These are phyloP conservation scores for Lethenteron camtschaticum DNA, from an alignment of 2,113 vertebrate species.

Conservation along the genomic window DNA sequence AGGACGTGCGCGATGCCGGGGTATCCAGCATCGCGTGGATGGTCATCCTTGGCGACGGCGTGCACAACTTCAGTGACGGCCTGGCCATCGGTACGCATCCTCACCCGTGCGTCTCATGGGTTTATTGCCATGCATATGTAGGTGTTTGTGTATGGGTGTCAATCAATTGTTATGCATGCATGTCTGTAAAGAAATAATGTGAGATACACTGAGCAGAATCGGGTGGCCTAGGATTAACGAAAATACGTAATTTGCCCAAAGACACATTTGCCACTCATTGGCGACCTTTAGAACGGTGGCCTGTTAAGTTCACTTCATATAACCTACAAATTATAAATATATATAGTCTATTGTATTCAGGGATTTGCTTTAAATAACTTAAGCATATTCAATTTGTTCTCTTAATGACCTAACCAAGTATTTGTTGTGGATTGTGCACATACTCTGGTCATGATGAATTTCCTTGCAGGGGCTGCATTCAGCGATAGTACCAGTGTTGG, in stretches of 20 bases:
- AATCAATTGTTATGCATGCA: neutral
- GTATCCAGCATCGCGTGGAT: slow-evolving; percentile 98
- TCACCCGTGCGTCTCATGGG: neutral
- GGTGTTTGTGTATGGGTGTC: neutral
- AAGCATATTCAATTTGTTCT: neutral
- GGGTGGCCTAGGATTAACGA: too few species aligned
- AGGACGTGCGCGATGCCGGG: slow-evolving; percentile 79
- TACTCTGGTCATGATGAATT: neutral
- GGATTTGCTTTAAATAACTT: neutral
- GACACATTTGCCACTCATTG: too few species aligned
- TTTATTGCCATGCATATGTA: neutral
- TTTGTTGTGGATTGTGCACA: neutral
- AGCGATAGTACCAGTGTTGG: slow-evolving; percentile 77
- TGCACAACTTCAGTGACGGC: slow-evolving; percentile 97
- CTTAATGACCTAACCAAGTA: neutral
- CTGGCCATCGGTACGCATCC: slow-evolving; percentile 60
- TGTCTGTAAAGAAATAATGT: too few species aligned
- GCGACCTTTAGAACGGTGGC: too few species aligned
- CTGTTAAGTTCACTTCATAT: too few species aligned
- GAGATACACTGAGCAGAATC: too few species aligned
- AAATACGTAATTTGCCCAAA: too few species aligned
- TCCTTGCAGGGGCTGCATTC: slow-evolving; percentile 57
- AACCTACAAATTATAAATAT: too few species aligned
- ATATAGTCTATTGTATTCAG: neutral
- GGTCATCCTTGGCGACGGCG: slow-evolving; percentile 98